Percentiles rank a stretch among this genome's conserved stretches.
phyloP scores from a whole-genome alignment of 2,113 vertebrate genomes.

The Calidris pugnax region DNA sequence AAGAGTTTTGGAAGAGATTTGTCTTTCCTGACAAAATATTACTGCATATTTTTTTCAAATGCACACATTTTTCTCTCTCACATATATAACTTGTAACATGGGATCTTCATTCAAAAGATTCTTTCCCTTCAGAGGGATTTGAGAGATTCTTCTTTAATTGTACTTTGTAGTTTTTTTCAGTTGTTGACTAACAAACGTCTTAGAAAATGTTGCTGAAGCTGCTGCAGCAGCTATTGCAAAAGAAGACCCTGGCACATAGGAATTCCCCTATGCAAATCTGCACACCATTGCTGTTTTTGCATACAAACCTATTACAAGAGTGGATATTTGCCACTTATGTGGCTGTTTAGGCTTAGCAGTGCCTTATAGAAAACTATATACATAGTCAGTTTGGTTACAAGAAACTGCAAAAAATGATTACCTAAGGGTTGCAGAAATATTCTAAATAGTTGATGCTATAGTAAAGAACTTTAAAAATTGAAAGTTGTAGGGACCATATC shows the following conservation, averaged over 20 bases:
- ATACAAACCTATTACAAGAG: background rate
- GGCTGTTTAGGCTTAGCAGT: background rate
- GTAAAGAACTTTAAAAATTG: background rate
- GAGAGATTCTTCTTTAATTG: background rate
- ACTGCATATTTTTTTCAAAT: background rate
- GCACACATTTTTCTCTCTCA: background rate
- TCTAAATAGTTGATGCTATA: background rate
- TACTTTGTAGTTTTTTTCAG: background rate
- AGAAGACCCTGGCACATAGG: no score
- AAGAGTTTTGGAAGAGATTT: background rate
- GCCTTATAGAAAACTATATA: background rate
- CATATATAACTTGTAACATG: no score
- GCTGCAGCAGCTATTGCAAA: background rate
- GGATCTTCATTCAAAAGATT: background rate
- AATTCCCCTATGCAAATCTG: no score
- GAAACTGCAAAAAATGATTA: background rate
- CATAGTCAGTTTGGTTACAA: background rate
- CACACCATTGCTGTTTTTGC: background rate
- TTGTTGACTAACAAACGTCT: background rate
- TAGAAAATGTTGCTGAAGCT: background rate
- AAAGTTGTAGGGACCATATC: background rate
- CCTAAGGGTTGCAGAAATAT: background rate
- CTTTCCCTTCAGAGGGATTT: background rate
- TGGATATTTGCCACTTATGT: background rate
- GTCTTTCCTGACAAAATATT: background rate